Base-by-base conservation (phyloP, 1,140 invertebrate species). In the Atta cephalotes region DNA sequence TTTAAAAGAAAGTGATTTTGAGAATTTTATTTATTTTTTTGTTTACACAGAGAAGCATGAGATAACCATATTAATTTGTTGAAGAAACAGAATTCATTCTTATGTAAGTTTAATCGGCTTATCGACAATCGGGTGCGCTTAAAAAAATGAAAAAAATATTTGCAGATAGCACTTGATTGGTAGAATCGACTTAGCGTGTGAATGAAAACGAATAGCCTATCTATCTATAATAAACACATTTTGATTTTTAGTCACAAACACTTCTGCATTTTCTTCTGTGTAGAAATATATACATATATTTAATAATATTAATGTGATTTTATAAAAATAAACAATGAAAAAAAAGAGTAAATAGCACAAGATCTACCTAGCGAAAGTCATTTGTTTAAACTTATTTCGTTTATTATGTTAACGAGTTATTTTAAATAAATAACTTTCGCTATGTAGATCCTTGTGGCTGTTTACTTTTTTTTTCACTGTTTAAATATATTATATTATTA, bases 21-120 rank as follows among this genome's bases (percentile, higher is more conserved):
- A 25, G 9, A 70, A 39, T 35, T 56, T 70, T 39, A 56, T 39
- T 28, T 39, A 16, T 39, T 25, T 35, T 25, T 56, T 25, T 70
- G 0, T 39, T 28, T n/a, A 6, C 7, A 18, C 16, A 4, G 31
- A 25, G 25, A 16, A 51, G 56, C 14, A 51, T 16, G 9, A 16
- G 49, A 51, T 39, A 4, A 21, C 1, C 1, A n/a, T 18, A 1
- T 39, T 21, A 77, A 77, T 77, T 80, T 79, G n/a, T 66, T 53
- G 7, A 18, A 28, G 49, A 80, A 53, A 53, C 0, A 70, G 2
- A 53, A 31, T 68, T 16, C 14, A 9, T 18, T n/a, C 51, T 28
- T 70, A n/a, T 70, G 2, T 68, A 53, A 51, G 9, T 53, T 35
- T 53, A 68, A 80, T 80, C 9, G 77, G 31, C 5, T 80, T 80